Evolutionary conservation across 2,888 invertebrate genomes (phyloP).

Genomic region (Callosobruchus maculatus): DNA sequence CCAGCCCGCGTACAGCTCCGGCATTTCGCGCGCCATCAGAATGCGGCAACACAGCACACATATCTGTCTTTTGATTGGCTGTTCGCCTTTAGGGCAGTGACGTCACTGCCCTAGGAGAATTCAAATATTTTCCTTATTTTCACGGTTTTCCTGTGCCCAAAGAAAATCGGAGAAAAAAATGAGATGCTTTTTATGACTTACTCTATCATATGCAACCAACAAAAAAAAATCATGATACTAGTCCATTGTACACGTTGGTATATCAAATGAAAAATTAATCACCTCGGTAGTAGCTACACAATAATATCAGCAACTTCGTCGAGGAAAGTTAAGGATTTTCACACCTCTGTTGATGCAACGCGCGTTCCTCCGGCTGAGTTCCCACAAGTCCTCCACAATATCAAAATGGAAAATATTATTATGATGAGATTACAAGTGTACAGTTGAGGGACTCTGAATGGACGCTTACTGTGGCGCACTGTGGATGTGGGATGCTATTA

Average conservation of each 20-base stretch:
- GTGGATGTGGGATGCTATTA: constrained; percentile 19
- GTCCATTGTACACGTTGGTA: not conserved
- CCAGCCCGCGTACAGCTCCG: no score
- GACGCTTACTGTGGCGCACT: constrained; percentile 9
- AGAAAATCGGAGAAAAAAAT: no score
- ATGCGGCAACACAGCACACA: no score
- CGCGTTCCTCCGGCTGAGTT: constrained; percentile 10
- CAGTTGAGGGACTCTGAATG: constrained; percentile 63
- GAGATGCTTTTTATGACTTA: no score
- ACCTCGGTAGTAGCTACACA: not conserved
- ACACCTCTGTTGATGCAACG: constrained; percentile 27
- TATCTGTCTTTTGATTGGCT: no score
- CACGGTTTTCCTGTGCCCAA: no score
- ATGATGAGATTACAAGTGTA: constrained; percentile 68
- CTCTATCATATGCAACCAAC: no score
- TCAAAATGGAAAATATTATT: constrained; percentile 52
- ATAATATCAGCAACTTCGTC: not conserved
- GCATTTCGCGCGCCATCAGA: no score
- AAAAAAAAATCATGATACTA: no score
- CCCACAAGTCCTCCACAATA: constrained; percentile 45
- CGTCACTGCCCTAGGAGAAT: no score
- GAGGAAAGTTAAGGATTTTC: constrained; percentile 20
- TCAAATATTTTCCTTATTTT: no score
- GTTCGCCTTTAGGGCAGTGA: no score
- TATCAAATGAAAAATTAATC: not conserved